Evolutionary conservation across 1,140 invertebrate species (phyloP).

Genomic region (Bombus terrestris): DNA sequence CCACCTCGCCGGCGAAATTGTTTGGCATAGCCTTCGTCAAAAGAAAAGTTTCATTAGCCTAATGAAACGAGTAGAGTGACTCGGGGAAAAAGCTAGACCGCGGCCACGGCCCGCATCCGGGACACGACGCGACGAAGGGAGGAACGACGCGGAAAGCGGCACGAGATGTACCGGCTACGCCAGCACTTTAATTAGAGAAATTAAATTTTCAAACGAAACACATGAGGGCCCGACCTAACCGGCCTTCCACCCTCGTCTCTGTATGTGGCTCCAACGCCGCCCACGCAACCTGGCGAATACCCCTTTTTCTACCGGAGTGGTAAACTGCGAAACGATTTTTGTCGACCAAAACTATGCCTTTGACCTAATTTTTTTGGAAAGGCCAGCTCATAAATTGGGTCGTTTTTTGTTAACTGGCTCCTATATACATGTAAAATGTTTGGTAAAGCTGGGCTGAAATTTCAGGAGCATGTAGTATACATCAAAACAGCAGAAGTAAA

Average conservation of each 20-base stretch:
- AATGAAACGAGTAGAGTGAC: constrained; percentile 72
- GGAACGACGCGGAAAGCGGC: not conserved
- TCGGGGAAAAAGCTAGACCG: constrained; percentile 64
- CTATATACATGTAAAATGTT: not conserved
- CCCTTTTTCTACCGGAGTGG: not conserved
- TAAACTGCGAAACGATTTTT: not conserved
- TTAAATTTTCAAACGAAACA: constrained; percentile 74
- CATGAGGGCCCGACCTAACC: constrained; percentile 35
- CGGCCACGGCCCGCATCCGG: constrained; percentile 53
- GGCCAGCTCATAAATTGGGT: not conserved
- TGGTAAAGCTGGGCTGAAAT: too few relatives aligned
- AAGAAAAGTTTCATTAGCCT: constrained; percentile 73
- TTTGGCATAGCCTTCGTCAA: constrained; percentile 61
- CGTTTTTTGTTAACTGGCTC: not conserved
- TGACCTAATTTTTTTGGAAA: not conserved
- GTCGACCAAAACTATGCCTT: not conserved
- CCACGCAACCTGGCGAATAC: not conserved
- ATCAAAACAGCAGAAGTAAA: not conserved
- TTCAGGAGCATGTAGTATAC: too few relatives aligned
- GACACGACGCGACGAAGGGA: constrained; percentile 17
- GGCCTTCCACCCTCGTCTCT: not conserved
- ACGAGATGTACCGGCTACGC: constrained; percentile 49
- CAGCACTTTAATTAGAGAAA: constrained; percentile 73
- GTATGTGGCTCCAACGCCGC: not conserved
- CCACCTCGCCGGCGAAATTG: constrained; percentile 49